Percentiles rank a stretch among this genome's conserved stretches.
These are phyloP conservation scores for Drosophila ustulata DNA, from an alignment of 2,888 invertebrate species.

Conservation along the genomic window DNA sequence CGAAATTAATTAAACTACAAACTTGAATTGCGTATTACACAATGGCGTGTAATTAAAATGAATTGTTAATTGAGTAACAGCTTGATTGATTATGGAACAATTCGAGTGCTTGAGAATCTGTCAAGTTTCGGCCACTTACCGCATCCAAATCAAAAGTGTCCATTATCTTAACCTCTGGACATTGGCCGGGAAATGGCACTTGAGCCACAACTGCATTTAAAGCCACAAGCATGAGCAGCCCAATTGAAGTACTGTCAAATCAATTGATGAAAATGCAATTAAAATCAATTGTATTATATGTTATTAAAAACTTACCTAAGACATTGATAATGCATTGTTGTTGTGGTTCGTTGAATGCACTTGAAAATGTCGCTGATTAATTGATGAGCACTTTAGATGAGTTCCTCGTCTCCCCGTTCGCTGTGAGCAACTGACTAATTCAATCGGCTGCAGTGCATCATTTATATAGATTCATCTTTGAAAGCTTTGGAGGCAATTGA, in stretches of 20 bases:
- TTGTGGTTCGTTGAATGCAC: background rate
- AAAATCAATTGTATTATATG: background rate
- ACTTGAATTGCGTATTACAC: conserved; percentile 17
- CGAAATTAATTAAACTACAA: conserved; percentile 18
- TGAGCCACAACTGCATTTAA: conserved; percentile 84
- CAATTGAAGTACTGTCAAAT: conserved; percentile 38
- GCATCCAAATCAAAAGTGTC: conserved; percentile 87
- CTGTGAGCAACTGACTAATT: conserved; percentile 45
- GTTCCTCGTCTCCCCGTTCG: conserved; percentile 18
- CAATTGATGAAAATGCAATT: conserved; percentile 2
- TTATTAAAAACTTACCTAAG: conserved; percentile 23
- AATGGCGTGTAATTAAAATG: conserved; percentile 38
- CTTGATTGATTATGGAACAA: conserved; percentile 24
- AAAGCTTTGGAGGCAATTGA: conserved; percentile 64
- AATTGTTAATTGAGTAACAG: conserved; percentile 23
- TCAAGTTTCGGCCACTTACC: conserved; percentile 72
- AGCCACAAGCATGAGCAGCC: conserved; percentile 50
- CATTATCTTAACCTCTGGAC: conserved; percentile 88
- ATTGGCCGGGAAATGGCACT: conserved; percentile 88
- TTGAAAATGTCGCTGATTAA: conserved; percentile 2
- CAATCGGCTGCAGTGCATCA: conserved; percentile 45
- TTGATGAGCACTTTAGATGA: background rate
- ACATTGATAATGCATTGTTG: conserved; percentile 21
- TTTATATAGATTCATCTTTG: conserved; percentile 64
- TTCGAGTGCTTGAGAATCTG: conserved; percentile 6